These are phyloP conservation scores for Tinamus guttatus DNA, from an alignment of 2,113 vertebrate genomes.

Conservation along the genomic window DNA sequence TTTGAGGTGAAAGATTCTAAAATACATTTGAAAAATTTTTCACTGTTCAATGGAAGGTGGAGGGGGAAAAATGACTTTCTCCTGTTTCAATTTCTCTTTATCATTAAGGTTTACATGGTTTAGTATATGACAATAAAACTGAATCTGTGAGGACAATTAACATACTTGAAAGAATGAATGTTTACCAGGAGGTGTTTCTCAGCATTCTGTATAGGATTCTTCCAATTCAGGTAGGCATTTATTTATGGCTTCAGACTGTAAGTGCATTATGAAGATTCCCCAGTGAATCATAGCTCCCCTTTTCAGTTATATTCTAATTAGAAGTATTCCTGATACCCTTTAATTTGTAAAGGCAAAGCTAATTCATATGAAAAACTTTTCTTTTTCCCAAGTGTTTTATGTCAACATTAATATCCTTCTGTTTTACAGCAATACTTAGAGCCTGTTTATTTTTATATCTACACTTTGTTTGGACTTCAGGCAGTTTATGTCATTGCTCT, in stretches of 20 bases:
- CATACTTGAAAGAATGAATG: slow-evolving; percentile 96
- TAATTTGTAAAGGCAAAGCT: slow-evolving; percentile 35
- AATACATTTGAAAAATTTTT: slow-evolving; percentile 67
- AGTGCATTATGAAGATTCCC: slow-evolving; percentile 40
- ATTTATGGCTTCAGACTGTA: slow-evolving; percentile 51
- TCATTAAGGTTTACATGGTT: slow-evolving; percentile 88
- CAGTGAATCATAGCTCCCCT: neutral
- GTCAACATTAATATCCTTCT: slow-evolving; percentile 62
- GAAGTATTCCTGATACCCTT: slow-evolving; percentile 28
- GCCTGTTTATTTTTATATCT: slow-evolving; percentile 98
- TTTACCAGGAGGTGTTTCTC: slow-evolving; percentile 97
- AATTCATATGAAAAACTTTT: neutral
- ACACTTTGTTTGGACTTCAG: slow-evolving; percentile 95
- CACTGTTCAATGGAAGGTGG: slow-evolving; percentile 59
- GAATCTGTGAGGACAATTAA: slow-evolving; percentile 98
- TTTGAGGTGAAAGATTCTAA: slow-evolving; percentile 57
- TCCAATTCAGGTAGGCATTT: slow-evolving; percentile 88
- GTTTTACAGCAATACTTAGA: slow-evolving; percentile 89
- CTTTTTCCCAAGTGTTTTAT: neutral
- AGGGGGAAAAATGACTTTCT: slow-evolving; percentile 60
- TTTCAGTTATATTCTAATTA: slow-evolving; percentile 4
- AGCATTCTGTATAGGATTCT: slow-evolving; percentile 90
- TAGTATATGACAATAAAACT: slow-evolving; percentile 96
- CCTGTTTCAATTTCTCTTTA: slow-evolving; percentile 68
- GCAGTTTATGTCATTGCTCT: slow-evolving; percentile 91